A percentile compares a stretch with the other conserved stretches of the same genome.
These are phyloP conservation scores for Prosapia bicincta DNA, from an alignment of 2,888 invertebrate species.

Conservation along the genomic window DNA sequence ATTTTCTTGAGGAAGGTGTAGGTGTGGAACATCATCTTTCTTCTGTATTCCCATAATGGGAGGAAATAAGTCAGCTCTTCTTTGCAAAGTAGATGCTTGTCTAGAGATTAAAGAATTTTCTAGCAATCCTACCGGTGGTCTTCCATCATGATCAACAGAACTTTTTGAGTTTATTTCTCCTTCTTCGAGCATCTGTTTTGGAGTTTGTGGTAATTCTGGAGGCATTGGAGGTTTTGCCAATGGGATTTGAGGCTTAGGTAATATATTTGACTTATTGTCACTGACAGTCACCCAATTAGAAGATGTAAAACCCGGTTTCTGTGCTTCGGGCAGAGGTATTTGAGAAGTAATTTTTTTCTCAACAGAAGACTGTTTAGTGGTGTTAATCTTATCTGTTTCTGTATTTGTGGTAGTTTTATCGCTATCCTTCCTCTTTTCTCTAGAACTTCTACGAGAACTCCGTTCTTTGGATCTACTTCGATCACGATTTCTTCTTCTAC, in stretches of 20 bases:
- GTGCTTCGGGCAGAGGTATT: conserved; percentile 4
- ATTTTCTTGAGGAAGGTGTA: background rate
- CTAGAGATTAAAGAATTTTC: background rate
- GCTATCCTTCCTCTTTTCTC: conserved; percentile 33
- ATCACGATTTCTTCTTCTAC: conserved; percentile 46
- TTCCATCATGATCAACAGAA: background rate
- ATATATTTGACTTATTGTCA: background rate
- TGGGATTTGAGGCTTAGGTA: background rate
- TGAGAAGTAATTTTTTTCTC: conserved; percentile 7
- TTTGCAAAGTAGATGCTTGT: background rate
- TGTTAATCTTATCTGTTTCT: conserved; percentile 24
- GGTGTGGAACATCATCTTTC: background rate
- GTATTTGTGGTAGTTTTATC: conserved; percentile 9
- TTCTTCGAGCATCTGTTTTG: background rate
- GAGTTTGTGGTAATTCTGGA: background rate
- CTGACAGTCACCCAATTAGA: conserved; percentile 16
- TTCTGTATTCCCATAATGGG: background rate
- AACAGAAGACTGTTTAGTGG: conserved; percentile 17
- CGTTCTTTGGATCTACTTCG: conserved; percentile 44
- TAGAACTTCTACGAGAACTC: conserved; percentile 29
- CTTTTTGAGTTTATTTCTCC: background rate
- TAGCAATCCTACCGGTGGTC: background rate
- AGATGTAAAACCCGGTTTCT: conserved; percentile 20
- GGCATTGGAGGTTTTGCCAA: background rate
- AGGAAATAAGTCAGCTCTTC: background rate